Percentiles rank a stretch among this genome's conserved stretches.
Evolutionary conservation across 2,797 vertebrate genomes (phyloP).

Genomic region (Ctenopoma kingsleyae): DNA sequence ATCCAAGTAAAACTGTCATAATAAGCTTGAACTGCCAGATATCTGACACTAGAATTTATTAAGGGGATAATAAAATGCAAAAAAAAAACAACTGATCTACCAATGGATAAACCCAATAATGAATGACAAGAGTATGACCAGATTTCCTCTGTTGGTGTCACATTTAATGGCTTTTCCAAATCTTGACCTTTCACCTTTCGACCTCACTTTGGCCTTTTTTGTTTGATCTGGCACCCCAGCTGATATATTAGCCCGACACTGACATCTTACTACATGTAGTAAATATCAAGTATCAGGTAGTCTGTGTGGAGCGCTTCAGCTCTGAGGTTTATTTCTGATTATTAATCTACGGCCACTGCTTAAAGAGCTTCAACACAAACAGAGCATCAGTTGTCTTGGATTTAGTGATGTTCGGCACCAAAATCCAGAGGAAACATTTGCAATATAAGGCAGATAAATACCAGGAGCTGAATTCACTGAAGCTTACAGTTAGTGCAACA

Average conservation of each 20-base stretch:
- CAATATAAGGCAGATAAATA: constrained; percentile 3
- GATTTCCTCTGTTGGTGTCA: constrained; percentile 25
- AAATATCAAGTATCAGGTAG: constrained; percentile 30
- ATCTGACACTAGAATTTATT: background rate
- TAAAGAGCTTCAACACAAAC: background rate
- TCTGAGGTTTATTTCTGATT: background rate
- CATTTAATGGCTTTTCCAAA: constrained; percentile 39
- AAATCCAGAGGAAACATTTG: constrained; percentile 10
- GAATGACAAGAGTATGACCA: background rate
- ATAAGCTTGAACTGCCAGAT: background rate
- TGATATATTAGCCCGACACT: constrained; percentile 16
- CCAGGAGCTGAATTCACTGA: constrained; percentile 2
- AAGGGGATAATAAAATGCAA: background rate
- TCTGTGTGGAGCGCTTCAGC: background rate
- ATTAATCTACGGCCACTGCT: background rate
- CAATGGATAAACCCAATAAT: background rate
- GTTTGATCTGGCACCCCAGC: constrained; percentile 18
- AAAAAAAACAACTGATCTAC: too few species aligned
- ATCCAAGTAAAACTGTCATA: background rate
- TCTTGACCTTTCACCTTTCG: constrained; percentile 33
- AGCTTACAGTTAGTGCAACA: constrained; percentile 1
- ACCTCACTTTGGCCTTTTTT: constrained; percentile 31
- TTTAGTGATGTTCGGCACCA: background rate
- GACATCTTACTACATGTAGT: constrained; percentile 36
- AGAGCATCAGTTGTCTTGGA: background rate